Conservation (phyloP, 35 echinoderm and acorn worm species). For the Diadema setosum region DNA sequence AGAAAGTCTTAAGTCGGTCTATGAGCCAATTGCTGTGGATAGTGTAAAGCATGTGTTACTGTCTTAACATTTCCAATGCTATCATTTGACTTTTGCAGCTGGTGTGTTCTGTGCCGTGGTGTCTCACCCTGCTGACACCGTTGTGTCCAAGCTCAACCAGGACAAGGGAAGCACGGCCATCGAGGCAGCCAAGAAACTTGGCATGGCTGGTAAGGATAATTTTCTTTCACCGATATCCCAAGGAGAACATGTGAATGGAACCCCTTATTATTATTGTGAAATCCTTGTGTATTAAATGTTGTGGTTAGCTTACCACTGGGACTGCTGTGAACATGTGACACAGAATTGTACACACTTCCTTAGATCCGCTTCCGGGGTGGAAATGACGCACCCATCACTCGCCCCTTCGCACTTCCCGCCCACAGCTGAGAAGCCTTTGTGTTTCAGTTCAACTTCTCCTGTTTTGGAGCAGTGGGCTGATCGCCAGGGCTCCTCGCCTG, state of each 20-base stretch:
- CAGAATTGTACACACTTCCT: slow-evolving; percentile 82
- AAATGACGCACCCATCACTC: background rate
- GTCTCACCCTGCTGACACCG: slow-evolving; percentile 95
- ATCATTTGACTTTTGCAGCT: slow-evolving; percentile 56
- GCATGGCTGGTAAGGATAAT: slow-evolving; percentile 73
- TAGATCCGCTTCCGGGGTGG: slow-evolving; percentile 95
- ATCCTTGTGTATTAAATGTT: too few species aligned
- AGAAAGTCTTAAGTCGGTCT: too few species aligned
- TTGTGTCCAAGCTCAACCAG: slow-evolving; percentile 96
- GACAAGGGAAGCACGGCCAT: slow-evolving; percentile 79
- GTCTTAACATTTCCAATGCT: too few species aligned
- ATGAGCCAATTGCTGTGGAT: too few species aligned
- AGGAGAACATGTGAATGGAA: too few species aligned
- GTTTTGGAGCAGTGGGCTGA: background rate
- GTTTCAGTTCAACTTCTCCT: background rate
- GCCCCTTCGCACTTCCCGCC: background rate
- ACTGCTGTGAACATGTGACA: too few species aligned
- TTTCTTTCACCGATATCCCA: background rate
- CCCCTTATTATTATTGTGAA: too few species aligned
- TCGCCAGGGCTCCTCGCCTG: background rate
- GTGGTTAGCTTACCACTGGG: too few species aligned
- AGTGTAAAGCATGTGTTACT: too few species aligned
- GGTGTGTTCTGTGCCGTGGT: slow-evolving; percentile 99
- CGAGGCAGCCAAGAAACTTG: slow-evolving; percentile 74
- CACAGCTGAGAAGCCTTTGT: background rate